Evolutionary conservation across 1,140 invertebrate genomes (phyloP).

Genomic region (Dolichoris vasculosae): DNA sequence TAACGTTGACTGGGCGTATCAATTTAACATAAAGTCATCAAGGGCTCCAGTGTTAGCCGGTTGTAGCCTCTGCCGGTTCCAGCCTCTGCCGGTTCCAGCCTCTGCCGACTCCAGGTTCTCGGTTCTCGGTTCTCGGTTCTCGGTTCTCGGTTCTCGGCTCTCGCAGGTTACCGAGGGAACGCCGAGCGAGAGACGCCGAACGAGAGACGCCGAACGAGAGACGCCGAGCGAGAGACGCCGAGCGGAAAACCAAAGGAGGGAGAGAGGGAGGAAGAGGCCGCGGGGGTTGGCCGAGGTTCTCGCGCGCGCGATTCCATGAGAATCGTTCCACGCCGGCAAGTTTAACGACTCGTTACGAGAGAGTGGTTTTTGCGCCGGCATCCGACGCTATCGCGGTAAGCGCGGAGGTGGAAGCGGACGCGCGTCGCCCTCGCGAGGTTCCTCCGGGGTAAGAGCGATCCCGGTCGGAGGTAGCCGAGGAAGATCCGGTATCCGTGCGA

Average conservation of each 20-base stretch:
- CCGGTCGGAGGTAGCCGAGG: not conserved
- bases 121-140: no score
- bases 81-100: no score
- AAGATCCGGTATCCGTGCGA: no score
- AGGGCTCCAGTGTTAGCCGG: not conserved
- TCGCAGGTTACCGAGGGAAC: no score
- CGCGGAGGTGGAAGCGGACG: slow-evolving; percentile 44
- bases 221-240: not conserved
- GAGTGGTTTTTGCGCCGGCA: slow-evolving; percentile 39
- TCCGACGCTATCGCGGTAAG: slow-evolving; percentile 38
- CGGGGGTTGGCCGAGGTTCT: slow-evolving; percentile 25
- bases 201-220: not conserved
- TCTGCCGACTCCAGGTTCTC: no score
- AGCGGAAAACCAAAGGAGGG: not conserved
- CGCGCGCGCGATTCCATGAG: slow-evolving; percentile 46
- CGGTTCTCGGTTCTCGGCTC: no score
- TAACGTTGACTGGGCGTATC: slow-evolving; percentile 12
- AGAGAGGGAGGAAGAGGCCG: not conserved
- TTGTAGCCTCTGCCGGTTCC: no score
- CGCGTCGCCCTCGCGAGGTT: not conserved
- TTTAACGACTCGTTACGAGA: slow-evolving; percentile 56
- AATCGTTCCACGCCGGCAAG: slow-evolving; percentile 51
- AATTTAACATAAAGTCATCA: slow-evolving; percentile 29
- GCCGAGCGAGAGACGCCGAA: not conserved
- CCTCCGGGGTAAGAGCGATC: not conserved